Evolutionary conservation across 2,113 vertebrate species (phyloP), one percentile per base, ranked within the genome.

Genomic region (Zingel zingel): DNA sequence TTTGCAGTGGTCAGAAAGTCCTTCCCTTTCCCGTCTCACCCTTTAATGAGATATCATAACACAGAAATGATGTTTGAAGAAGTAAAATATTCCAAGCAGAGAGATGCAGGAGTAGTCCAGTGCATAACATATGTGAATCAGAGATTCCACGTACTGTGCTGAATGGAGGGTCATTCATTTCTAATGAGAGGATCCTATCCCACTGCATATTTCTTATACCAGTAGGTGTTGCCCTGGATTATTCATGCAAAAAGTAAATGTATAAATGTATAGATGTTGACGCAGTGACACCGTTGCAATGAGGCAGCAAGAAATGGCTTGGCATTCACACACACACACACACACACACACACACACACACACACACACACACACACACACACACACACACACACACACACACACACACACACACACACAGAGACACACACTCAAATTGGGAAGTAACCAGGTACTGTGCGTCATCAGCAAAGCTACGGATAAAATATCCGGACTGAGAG

Each of bases 371-470:
- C 71, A 33, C 47, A 59, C 64, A 64, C 27, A 54, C 47, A n/a
- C 47, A 62, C 56, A 53, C 30, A 36, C 27, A 25, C 51, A 48
- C 50, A 48, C 39, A 45, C 54, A 59, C 66, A 23, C 70, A 51
- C 50, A 50, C 57, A 63, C 18, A 59, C 39, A 39, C 39, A 39
- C 36, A 39, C 36, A 39, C 36, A 10, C 36, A 10, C 36, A 39
- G 8, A 39, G 8, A 39, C 36, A 39, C 54, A 69, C 61, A 74
- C 33, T 19, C 66, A 71, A n/a, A 43, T 39, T 76, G 63, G 77
- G 58, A 72, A 80, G 72, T 47, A 85, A 85, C 85, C 81, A 78
- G 74, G 62, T 78, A 57, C 73, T 83, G 43, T 88, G 87, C 85
- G 66, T 89, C 89, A 90, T 83, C 76, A 65, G 81, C 56, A 61